A percentile compares a stretch with the other conserved stretches of the same genome.
Evolutionary conservation across 2,888 invertebrate species (phyloP).

Genomic region (Gibbula magus): DNA sequence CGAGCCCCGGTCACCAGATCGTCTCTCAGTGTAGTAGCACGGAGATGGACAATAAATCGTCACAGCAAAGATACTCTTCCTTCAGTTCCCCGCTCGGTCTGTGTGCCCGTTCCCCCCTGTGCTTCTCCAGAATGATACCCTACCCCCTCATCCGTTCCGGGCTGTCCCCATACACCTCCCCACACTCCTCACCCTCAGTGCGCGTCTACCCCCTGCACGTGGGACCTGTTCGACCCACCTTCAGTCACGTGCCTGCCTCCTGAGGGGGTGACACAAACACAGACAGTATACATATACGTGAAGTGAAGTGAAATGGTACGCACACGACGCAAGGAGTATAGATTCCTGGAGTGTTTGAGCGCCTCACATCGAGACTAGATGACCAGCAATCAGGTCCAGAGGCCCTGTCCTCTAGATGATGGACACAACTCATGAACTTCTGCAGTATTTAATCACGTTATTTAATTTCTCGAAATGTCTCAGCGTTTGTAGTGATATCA

Average conservation of each 20-base stretch:
- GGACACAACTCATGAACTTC: too few relatives aligned
- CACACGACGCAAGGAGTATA: too few relatives aligned
- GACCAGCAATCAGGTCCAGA: too few relatives aligned
- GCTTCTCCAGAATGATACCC: conserved; percentile 24
- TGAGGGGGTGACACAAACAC: background rate
- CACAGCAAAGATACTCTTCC: conserved; percentile 15
- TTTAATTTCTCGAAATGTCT: too few relatives aligned
- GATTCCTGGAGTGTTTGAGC: too few relatives aligned
- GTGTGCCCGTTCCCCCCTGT: conserved; percentile 3
- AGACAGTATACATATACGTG: too few relatives aligned
- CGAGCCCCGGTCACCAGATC: background rate
- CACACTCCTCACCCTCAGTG: background rate
- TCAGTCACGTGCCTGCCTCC: conserved; percentile 23
- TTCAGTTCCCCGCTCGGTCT: conserved; percentile 11
- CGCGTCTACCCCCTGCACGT: conserved; percentile 20
- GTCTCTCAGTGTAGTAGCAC: conserved; percentile 1
- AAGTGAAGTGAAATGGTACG: too few relatives aligned
- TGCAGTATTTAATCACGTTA: too few relatives aligned
- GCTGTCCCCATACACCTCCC: background rate
- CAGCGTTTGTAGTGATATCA: too few relatives aligned
- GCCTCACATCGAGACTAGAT: too few relatives aligned
- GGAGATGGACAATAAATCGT: conserved; percentile 12
- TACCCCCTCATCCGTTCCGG: conserved; percentile 24
- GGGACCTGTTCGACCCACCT: background rate
- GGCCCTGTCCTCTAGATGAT: too few relatives aligned